Base-by-base conservation (phyloP, 2,797 vertebrate species). In the Ateles fusciceps region DNA sequence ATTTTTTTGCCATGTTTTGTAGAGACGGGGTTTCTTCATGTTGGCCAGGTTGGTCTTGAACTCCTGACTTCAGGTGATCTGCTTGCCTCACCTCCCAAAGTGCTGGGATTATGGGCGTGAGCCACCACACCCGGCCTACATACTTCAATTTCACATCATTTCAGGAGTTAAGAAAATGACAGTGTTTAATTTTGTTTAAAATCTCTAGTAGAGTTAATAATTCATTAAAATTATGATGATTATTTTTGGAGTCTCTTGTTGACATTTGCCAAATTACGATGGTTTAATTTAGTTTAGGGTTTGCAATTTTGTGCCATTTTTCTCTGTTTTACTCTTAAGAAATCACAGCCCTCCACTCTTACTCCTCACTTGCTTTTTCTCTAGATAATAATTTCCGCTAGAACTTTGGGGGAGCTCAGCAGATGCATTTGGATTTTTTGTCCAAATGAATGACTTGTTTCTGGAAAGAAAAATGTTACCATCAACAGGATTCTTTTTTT, bases 371-470 rank as follows among this genome's bases (percentile, higher is more conserved):
- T 91, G 22, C 75, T 52, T 96, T 97, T 95, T 96, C 95, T 50
- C 95, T 96, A 97, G 98, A 97, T 94, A 88, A 93, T 97, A 97
- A 97, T 98, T 97, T 96, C 96, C 96, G 95, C 95, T 93, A 96
- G 97, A 97, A 98, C 98, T 97, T 93, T 83, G 87, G 97, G 97
- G 95, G 97, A 98, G 87, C 50, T 30, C 80, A 98, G 96, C 98
- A 98, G 97, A 98, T 98, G 97, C 92, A 97, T 90, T 97, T 96
- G 96, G 95, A 98, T 98, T 97, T 95, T 98, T 98, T 95, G 97
- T 98, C 98, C 97, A 98, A 98, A 98, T 95, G 98, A 98, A 98
- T 98, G 98, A 98, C 98, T 98, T 98, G 97, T 98, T 98, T 98
- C 98, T 98, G 98, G 98, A 98, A 68, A 96, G 97, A 97, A 98